These are phyloP conservation scores for Entomobrya proxima DNA, from an alignment of 2,888 invertebrate genomes.

Conservation along the genomic window DNA sequence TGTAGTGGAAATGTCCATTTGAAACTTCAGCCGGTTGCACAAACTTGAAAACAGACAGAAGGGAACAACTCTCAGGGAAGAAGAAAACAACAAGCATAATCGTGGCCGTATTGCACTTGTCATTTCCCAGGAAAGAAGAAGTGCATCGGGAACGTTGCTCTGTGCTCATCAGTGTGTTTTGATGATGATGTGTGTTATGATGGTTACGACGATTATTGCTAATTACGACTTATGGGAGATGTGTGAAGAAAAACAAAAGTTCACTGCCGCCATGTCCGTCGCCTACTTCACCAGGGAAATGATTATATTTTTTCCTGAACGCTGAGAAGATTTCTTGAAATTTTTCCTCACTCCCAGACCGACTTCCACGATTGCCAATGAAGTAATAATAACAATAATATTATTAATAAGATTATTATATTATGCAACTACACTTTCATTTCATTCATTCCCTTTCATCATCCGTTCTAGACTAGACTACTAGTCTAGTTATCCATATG, in stretches of 20 bases:
- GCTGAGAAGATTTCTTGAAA: too few relatives aligned
- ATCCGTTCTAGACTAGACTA: too few relatives aligned
- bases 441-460: conserved; percentile 63
- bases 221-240: conserved; percentile 26
- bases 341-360: too few relatives aligned
- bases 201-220: not conserved
- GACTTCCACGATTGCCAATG: conserved; percentile 11
- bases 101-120: conserved; percentile 4
- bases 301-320: too few relatives aligned
- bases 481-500: too few relatives aligned
- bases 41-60: not conserved
- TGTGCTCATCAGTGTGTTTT: too few relatives aligned
- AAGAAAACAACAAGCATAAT: not conserved
- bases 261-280: not conserved
- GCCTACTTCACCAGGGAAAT: not conserved
- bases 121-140: conserved; percentile 18
- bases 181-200: too few relatives aligned
- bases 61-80: not conserved
- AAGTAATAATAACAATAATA: conserved; percentile 20
- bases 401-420: conserved; percentile 39
- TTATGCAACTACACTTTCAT: conserved; percentile 57
- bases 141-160: not conserved
- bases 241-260: conserved; percentile 18
- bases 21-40: not conserved
- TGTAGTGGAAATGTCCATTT: not conserved